Percentiles rank a stretch among this genome's conserved stretches.
phyloP scores from a whole-genome alignment of 1,140 invertebrate species.

The Drosophila lacteicornis region DNA sequence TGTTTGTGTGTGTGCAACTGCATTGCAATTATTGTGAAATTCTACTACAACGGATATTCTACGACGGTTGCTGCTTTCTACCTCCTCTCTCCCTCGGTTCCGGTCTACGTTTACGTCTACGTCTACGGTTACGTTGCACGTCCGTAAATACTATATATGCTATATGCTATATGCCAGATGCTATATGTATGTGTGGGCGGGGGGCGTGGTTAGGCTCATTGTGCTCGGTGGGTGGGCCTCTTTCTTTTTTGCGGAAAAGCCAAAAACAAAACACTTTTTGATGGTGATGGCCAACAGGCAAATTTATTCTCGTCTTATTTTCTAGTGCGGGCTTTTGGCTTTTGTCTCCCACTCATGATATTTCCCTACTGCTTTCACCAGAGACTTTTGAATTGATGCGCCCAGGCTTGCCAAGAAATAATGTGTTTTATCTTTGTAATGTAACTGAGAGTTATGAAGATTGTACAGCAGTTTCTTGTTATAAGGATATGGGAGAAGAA shows the following conservation, averaged over 20 bases:
- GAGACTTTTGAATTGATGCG: constrained; percentile 22
- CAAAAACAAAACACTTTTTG: constrained; percentile 49
- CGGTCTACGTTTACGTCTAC: constrained; percentile 37
- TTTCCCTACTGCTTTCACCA: neutral
- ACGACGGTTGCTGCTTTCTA: constrained; percentile 46
- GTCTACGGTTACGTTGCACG: constrained; percentile 55
- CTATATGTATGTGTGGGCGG: constrained; percentile 22
- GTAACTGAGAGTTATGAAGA: neutral
- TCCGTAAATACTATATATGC: constrained; percentile 34
- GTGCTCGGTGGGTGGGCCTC: constrained; percentile 42
- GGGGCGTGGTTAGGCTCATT: constrained; percentile 49
- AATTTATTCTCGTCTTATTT: constrained; percentile 57
- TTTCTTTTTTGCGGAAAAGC: constrained; percentile 1
- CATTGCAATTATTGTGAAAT: constrained; percentile 80
- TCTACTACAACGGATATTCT: constrained; percentile 76
- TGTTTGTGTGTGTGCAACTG: constrained; percentile 43
- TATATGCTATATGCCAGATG: constrained; percentile 22
- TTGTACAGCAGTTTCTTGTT: neutral
- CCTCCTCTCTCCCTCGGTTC: constrained; percentile 3
- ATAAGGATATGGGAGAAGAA: neutral
- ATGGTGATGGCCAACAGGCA: constrained; percentile 69
- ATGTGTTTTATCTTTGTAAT: constrained; percentile 7
- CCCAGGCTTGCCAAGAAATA: constrained; percentile 9
- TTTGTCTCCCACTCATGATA: constrained; percentile 10
- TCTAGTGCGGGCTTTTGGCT: constrained; percentile 10